Conservation (phyloP, 2,797 vertebrate genomes). For the Coregonus ussuriensis region DNA sequence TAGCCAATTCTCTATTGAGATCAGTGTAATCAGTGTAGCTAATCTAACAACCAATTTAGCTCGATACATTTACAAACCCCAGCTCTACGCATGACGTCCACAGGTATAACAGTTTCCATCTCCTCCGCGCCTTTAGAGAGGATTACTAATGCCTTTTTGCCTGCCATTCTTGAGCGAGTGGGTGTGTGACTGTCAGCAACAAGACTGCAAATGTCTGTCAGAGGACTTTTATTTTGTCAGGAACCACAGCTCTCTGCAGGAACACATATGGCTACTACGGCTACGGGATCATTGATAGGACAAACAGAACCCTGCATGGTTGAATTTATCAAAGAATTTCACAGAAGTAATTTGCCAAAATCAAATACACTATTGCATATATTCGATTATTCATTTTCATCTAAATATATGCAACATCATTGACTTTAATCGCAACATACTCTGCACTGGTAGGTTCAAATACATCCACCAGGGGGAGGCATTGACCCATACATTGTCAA, state of each 20-base stretch:
- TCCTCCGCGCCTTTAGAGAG: constrained; percentile 94
- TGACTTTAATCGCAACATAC: too few species aligned
- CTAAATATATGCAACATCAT: background rate
- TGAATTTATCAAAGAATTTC: background rate
- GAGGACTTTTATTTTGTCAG: constrained; percentile 4
- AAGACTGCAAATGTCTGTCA: background rate
- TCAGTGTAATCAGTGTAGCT: too few species aligned
- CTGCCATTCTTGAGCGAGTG: constrained; percentile 75
- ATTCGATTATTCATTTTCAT: background rate
- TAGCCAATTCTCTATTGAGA: too few species aligned
- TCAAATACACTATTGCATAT: background rate
- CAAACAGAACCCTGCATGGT: background rate
- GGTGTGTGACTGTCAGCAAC: background rate
- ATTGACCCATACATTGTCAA: constrained; percentile 47
- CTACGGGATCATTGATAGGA: background rate
- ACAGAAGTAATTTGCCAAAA: background rate
- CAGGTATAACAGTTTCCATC: constrained; percentile 96
- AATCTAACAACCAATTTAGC: background rate
- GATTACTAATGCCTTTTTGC: constrained; percentile 90
- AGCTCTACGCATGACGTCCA: constrained; percentile 93
- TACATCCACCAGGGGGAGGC: constrained; percentile 61
- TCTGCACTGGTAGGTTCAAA: background rate
- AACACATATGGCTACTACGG: background rate
- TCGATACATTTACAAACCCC: constrained; percentile 75
- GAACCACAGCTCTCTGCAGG: background rate